Evolutionary conservation across 2,797 vertebrate genomes (phyloP), one percentile per base, ranked within the genome.

Genomic region (Chelon auratus): DNA sequence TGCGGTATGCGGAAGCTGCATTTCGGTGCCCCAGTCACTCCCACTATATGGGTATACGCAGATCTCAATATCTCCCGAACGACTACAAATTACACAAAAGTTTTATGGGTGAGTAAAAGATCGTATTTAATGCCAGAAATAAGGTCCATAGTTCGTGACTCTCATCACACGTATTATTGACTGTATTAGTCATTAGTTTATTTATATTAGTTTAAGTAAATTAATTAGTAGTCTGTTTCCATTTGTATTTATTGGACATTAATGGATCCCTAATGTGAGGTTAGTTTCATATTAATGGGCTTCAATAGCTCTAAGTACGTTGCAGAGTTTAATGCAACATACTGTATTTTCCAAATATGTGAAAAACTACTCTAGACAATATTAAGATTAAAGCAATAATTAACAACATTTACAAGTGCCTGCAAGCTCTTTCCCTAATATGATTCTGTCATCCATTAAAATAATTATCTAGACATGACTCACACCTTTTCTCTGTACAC

Each of bases 401-500:
- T 33, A 33, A 33, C 15, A 33, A 33, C 15, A 45, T 9, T 8
- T 17, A 5, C 26, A 33, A 33, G 58, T 20, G 20, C 18, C 64
- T 15, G 24, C 3, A 26, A 43, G 42, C 13, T n/a, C 15, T n/a
- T 5, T 5, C 17, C 6, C 4, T 17, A 17, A 18, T 26, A 48
- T 30, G 0, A 30, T 20, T 20, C 4, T 47, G 50, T 26, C 4
- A 10, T 12, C 3, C 10, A 56, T 17, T 48, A 18, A 55, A 53
- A 37, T 2, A 22, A 37, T 8, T 33, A 37, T 54, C n/a, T 22
- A 54, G 64, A 47, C 47, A 47, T 58, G 51, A 73, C 54, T 79
- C 64, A 68, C 59, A 64, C 51, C 13, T 62, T 62, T 30, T 50
- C 52, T 42, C 43, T 24, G 5, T 24, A 6, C 59, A 15, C 47